Evolutionary conservation across 23 tunicate genomes (phyloP), one percentile per base, ranked within the genome.

Genomic region (Halocynthia aurantium): DNA sequence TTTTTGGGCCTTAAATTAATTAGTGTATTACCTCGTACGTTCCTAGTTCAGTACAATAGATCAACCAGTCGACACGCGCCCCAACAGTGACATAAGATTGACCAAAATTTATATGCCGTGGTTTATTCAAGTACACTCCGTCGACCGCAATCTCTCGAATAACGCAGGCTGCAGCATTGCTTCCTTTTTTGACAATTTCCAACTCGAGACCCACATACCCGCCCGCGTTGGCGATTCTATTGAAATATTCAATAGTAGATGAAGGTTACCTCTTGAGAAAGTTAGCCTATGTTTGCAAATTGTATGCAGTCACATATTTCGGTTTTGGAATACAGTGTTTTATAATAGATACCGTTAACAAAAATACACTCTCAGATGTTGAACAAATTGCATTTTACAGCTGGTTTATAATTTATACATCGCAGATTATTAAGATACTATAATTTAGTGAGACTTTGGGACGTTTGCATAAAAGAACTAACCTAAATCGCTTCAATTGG

Each of bases 11-110:
- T 58, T 15, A 58, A 13, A 58, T 58, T 58, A 15, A 58, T 1
- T 58, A 58, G 44, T 31, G 31, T 31, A 31, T 31, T 31, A 58
- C 70, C 2, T 65, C 17, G 19, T 65, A 65, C 0, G 19, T 10
- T 65, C 70, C 70, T 20, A 2, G 0, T 15, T 11, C 19, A 15
- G 22, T 49, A 6, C 70, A 65, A 65, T 10, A 65, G 9, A 65
- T 65, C 70, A 65, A 20, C 19, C 70, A 65, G 19, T 65, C 70
- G 10, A 65, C 70, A 9, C 70, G 15, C 0, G 70, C 70, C 9
- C 70, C 70, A 65, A 65, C 70, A 10, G 70, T 15, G 31, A 65
- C 17, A 15, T 65, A 65, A 65, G 70, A 20, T 65, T 65, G 70
- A 20, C 19, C 17, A 10, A 9, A 11, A 20, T 20, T 65, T 5